Base-by-base conservation (phyloP, 2,888 invertebrate genomes). In the Hymenopus coronatus region DNA sequence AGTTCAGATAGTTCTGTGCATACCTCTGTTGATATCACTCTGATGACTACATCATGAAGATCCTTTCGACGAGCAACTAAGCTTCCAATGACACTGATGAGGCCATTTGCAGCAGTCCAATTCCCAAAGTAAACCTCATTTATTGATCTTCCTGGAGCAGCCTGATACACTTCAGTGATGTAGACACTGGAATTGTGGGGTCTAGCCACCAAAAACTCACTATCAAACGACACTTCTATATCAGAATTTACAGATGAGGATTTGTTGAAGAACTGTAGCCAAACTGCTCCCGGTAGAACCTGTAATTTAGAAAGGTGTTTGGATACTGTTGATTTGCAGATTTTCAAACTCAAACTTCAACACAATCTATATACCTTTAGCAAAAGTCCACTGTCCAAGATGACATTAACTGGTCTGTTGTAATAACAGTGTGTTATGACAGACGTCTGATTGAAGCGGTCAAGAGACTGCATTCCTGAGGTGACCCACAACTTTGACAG, bases 101-200 rank as follows among this genome's bases (percentile, higher is more conserved):
- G 33, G 8, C 84, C 90, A n/a, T 81, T 83, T 14, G 87, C 46
- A 0, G 84, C 9, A 9, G 83, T 88, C 92, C 92, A 92, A 1
- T 83, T 89, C 3, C 91, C 92, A 46, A 92, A 87, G 27, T 90
- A 82, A 0, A 88, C 89, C 0, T 88, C 89, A 84, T 90, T 90
- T n/a, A 92, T 91, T 2, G 82, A 20, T 6, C 1, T 28, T 82
- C 84, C 91, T 2, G 90, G 90, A 4, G 89, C 85, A 2, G 91
- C 9, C 9, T 91, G 88, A 89, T 92, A 92, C 92, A 92, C 92
- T 70, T 92, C 92, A 1, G 83, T 89, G 3, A 92, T 28, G 9
- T 70, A 28, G 6, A 91, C 88, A 12, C 89, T 82, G 85, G 28
- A 2, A 12, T 27, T 30, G 28, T 33, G 25, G 1, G 91, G 91